phyloP scores from a whole-genome alignment of 37 sponge, comb jelly and placozoan genomes.

The Crambe crambe region DNA sequence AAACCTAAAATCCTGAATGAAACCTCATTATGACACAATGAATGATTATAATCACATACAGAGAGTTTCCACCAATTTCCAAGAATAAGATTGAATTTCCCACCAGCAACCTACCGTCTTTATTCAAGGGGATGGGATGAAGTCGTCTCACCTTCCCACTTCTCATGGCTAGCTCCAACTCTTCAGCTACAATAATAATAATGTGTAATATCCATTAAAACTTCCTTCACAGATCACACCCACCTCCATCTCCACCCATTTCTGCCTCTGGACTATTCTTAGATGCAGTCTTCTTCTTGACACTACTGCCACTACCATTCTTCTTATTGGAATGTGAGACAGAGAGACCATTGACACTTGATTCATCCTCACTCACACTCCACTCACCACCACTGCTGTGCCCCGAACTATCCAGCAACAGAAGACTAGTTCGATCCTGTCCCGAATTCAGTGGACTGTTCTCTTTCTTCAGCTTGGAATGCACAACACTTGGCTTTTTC shows the following conservation, averaged over 20 bases:
- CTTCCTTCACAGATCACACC: neutral
- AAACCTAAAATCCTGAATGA: too few relatives aligned
- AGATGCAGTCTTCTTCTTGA: slow-evolving; percentile 1
- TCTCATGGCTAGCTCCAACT: slow-evolving; percentile 43
- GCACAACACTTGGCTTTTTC: neutral
- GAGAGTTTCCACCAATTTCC: neutral
- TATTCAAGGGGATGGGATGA: slow-evolving; percentile 71
- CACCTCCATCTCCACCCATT: slow-evolving; percentile 6
- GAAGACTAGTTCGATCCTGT: neutral
- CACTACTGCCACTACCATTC: neutral
- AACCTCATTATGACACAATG: too few relatives aligned
- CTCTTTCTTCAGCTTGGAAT: neutral
- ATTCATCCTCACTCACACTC: slow-evolving; percentile 1
- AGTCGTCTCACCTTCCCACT: slow-evolving; percentile 48
- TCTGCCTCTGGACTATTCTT: slow-evolving; percentile 1
- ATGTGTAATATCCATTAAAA: neutral
- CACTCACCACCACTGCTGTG: slow-evolving; percentile 2
- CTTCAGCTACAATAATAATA: slow-evolving; percentile 4
- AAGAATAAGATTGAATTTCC: neutral
- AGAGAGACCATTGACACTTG: neutral
- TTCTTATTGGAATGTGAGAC: neutral
- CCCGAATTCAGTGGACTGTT: neutral
- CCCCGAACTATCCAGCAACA: slow-evolving; percentile 27
- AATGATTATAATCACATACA: too few relatives aligned
- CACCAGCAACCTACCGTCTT: slow-evolving; percentile 53